Conservation (phyloP, 2,113 vertebrate genomes). For the Lasiurus cinereus region DNA sequence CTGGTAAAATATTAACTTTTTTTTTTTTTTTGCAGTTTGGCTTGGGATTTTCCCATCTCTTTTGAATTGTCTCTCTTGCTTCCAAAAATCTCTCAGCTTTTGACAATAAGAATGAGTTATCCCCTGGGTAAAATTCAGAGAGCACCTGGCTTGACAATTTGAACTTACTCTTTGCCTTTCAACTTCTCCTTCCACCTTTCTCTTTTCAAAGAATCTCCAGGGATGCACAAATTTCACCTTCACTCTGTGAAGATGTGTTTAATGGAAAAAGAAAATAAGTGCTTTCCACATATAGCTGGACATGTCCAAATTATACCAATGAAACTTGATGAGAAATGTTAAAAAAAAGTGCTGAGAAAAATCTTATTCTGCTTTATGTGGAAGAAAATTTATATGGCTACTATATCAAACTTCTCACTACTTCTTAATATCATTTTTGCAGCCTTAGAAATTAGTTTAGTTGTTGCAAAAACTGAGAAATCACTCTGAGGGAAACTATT, state of each 20-base stretch:
- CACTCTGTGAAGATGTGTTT: constrained; percentile 62
- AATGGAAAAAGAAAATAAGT: constrained; percentile 41
- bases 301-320: constrained; percentile 63
- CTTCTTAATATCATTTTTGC: constrained; percentile 67
- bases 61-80: constrained; percentile 69
- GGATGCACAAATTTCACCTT: constrained; percentile 77
- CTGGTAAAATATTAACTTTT: constrained; percentile 67
- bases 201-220: constrained; percentile 62
- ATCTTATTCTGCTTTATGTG: constrained; percentile 43
- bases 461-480: constrained; percentile 54
- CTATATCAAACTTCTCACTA: constrained; percentile 46
- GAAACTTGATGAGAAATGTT: constrained; percentile 57
- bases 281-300: constrained; percentile 55
- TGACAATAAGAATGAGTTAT: constrained; percentile 66
- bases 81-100: constrained; percentile 50
- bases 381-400: constrained; percentile 65
- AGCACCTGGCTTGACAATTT: constrained; percentile 69
- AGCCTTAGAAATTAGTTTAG: constrained; percentile 65
- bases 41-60: constrained; percentile 59
- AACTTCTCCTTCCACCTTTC: constrained; percentile 73
- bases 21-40: constrained; percentile 53
- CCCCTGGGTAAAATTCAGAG: constrained; percentile 69
- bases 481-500: constrained; percentile 47
- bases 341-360: constrained; percentile 28
- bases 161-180: constrained; percentile 78